Evolutionary conservation across 2,797 vertebrate species (phyloP).

Genomic region (Erpetoichthys calabaricus): DNA sequence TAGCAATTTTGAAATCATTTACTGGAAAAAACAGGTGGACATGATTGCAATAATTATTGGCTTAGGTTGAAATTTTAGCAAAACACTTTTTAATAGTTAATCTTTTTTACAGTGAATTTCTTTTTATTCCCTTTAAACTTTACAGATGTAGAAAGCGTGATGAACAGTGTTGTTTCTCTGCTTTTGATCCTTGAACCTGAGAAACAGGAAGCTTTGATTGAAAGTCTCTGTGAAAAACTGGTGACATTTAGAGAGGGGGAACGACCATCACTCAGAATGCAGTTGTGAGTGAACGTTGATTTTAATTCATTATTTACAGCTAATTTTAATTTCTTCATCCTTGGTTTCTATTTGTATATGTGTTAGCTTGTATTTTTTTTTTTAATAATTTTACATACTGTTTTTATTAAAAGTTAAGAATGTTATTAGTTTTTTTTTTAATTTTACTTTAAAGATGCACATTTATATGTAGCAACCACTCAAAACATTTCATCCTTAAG

Average conservation of each 20-base stretch:
- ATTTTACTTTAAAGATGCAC: neutral
- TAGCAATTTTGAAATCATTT: too few species aligned
- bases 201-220: constrained; percentile 87
- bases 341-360: too few species aligned
- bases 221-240: constrained; percentile 91
- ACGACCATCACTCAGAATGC: constrained; percentile 86
- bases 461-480: too few species aligned
- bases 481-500: too few species aligned
- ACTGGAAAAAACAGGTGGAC: too few species aligned
- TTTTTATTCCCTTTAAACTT: neutral
- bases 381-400: neutral
- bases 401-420: neutral
- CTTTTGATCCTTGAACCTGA: constrained; percentile 89
- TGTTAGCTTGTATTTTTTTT: neutral
- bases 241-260: constrained; percentile 93
- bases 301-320: neutral
- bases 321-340: neutral
- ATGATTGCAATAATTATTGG: too few species aligned
- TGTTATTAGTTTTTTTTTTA: neutral
- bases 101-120: too few species aligned
- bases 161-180: constrained; percentile 94
- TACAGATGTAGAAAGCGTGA: constrained; percentile 90
- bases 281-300: constrained; percentile 66
- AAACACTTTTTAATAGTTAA: too few species aligned
- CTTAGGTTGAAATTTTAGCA: too few species aligned